Percentiles rank a stretch among this genome's conserved stretches.
These are phyloP conservation scores for Bruchidius siliquastri DNA, from an alignment of 2,888 invertebrate species.

Conservation along the genomic window DNA sequence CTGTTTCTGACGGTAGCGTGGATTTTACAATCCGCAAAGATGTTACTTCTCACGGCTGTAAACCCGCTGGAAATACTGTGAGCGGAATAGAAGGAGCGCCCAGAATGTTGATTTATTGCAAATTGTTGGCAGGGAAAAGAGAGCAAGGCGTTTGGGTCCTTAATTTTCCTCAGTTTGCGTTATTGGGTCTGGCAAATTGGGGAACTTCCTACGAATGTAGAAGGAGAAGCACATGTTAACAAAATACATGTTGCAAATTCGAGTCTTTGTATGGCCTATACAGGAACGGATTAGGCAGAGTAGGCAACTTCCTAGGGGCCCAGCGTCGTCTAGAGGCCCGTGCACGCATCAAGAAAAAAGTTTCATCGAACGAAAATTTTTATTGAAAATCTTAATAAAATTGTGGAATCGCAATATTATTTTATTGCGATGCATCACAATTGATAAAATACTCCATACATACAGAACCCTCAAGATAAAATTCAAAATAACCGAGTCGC, in stretches of 20 bases:
- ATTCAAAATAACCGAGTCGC: no score
- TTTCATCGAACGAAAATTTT: no score
- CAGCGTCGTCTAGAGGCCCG: no score
- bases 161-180: neutral
- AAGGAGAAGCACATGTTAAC: neutral
- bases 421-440: no score
- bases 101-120: slow-evolving; percentile 39
- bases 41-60: slow-evolving; percentile 38
- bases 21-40: slow-evolving; percentile 37
- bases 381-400: no score
- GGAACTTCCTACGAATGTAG: neutral
- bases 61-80: slow-evolving; percentile 30
- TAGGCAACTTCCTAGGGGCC: no score
- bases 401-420: no score
- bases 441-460: no score
- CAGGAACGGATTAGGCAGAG: no score
- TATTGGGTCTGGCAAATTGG: neutral
- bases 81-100: slow-evolving; percentile 16
- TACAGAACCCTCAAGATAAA: no score
- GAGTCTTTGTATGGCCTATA: neutral
- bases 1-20: slow-evolving; percentile 3
- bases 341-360: no score
- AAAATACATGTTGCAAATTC: neutral
- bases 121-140: slow-evolving; percentile 20
- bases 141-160: neutral